These are phyloP conservation scores for Muschampia plurimacula DNA, from an alignment of 2,888 invertebrate genomes.

Conservation along the genomic window DNA sequence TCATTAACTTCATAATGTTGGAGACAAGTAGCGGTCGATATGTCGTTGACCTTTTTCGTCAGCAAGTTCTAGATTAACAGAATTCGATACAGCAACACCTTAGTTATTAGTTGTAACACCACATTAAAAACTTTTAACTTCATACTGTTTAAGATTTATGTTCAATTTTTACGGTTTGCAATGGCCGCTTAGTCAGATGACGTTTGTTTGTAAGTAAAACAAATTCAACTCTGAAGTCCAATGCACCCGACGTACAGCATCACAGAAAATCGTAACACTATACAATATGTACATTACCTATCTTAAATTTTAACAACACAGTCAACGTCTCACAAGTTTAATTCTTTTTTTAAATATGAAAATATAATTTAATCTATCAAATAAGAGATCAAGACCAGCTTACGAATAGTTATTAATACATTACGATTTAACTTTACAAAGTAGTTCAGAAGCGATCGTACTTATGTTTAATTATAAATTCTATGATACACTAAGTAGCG, in stretches of 20 bases:
- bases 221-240: slow-evolving; percentile 40
- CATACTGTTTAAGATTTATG: too few relatives aligned
- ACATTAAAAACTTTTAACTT: background rate
- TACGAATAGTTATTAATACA: slow-evolving; percentile 57
- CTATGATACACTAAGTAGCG: slow-evolving; percentile 59
- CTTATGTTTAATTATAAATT: slow-evolving; percentile 42
- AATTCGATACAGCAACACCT: too few relatives aligned
- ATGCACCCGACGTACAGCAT: slow-evolving; percentile 54
- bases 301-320: slow-evolving; percentile 58
- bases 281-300: slow-evolving; percentile 70
- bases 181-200: too few relatives aligned
- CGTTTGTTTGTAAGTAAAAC: background rate
- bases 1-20: too few relatives aligned
- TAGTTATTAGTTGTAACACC: background rate
- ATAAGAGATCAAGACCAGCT: slow-evolving; percentile 72
- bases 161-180: too few relatives aligned
- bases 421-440: slow-evolving; percentile 18
- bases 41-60: too few relatives aligned
- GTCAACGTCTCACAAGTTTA: slow-evolving; percentile 56
- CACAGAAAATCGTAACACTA: slow-evolving; percentile 74
- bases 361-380: slow-evolving; percentile 78
- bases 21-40: too few relatives aligned
- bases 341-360: slow-evolving; percentile 65
- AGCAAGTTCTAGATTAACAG: too few relatives aligned
- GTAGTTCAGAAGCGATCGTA: slow-evolving; percentile 16